These are phyloP conservation scores for Hymenochirus boettgeri DNA, from an alignment of 2,113 vertebrate genomes.

Conservation along the genomic window DNA sequence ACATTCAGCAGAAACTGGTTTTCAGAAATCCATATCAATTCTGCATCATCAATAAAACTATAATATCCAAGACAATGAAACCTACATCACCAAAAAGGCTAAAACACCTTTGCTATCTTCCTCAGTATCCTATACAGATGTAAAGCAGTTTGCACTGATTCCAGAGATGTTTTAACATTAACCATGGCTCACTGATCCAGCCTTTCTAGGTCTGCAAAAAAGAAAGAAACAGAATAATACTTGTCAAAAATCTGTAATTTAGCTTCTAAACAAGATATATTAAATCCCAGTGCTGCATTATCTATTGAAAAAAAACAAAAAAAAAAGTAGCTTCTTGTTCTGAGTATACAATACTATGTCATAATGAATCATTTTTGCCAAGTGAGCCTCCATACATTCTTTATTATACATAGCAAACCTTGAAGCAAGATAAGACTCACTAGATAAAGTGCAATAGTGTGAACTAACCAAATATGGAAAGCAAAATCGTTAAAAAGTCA, in stretches of 20 bases:
- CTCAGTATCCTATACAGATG: conserved; percentile 49
- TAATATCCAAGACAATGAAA: conserved; percentile 52
- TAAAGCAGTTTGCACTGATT: conserved; percentile 44
- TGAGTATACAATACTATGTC: conserved; percentile 53
- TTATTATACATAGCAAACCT: neutral
- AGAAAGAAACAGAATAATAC: neutral
- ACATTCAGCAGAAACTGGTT: conserved; percentile 61
- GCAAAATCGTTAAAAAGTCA: conserved; percentile 71
- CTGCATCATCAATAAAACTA: conserved; percentile 56
- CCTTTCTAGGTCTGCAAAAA: conserved; percentile 3
- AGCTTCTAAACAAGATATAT: neutral
- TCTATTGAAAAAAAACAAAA: too few species aligned
- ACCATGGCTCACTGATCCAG: conserved; percentile 24
- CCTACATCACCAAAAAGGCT: conserved; percentile 61
- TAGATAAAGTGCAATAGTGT: conserved; percentile 53
- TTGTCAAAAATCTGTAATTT: neutral
- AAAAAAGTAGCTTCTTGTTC: too few species aligned
- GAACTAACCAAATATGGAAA: conserved; percentile 66
- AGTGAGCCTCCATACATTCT: neutral
- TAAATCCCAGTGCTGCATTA: too few species aligned
- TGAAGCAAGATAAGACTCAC: conserved; percentile 48
- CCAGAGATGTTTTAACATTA: conserved; percentile 50
- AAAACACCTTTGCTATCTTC: conserved; percentile 60
- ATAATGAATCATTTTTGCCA: conserved; percentile 42
- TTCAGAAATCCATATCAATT: conserved; percentile 66